These are phyloP conservation scores for Dolichoris vasculosae DNA, from an alignment of 1,140 invertebrate genomes.

Conservation along the genomic window DNA sequence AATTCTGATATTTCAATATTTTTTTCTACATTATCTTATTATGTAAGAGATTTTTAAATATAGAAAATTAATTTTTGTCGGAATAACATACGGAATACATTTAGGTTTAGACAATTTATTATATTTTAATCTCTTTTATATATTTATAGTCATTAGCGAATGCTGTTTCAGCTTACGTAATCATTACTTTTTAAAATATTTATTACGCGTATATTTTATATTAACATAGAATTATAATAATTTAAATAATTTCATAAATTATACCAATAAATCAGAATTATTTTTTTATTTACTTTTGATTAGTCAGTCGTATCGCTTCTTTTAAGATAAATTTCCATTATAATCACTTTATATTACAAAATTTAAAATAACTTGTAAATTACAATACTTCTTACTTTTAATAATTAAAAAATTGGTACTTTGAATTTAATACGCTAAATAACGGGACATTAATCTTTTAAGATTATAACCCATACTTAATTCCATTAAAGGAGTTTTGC, in stretches of 20 bases:
- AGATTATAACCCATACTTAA: too few species aligned
- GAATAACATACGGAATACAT: too few species aligned
- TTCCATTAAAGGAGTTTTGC: too few species aligned
- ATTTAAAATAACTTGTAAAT: background rate
- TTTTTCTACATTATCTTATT: background rate
- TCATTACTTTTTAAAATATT: background rate
- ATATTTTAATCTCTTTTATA: background rate
- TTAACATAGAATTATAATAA: background rate
- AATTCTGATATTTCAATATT: background rate
- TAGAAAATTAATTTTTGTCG: too few species aligned
- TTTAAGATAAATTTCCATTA: background rate
- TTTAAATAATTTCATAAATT: background rate
- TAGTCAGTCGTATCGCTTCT: background rate
- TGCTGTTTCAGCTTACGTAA: background rate
- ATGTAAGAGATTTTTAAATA: background rate
- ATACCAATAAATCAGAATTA: too few species aligned
- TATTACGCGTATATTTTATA: background rate
- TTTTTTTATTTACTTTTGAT: background rate
- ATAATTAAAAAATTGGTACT: background rate
- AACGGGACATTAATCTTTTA: too few species aligned
- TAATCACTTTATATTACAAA: background rate
- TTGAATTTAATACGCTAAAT: too few species aligned
- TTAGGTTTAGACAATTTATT: background rate
- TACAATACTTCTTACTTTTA: background rate
- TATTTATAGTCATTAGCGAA: background rate